Evolutionary conservation across 2,113 vertebrate species (phyloP).

Genomic region (Atractosteus spatula): DNA sequence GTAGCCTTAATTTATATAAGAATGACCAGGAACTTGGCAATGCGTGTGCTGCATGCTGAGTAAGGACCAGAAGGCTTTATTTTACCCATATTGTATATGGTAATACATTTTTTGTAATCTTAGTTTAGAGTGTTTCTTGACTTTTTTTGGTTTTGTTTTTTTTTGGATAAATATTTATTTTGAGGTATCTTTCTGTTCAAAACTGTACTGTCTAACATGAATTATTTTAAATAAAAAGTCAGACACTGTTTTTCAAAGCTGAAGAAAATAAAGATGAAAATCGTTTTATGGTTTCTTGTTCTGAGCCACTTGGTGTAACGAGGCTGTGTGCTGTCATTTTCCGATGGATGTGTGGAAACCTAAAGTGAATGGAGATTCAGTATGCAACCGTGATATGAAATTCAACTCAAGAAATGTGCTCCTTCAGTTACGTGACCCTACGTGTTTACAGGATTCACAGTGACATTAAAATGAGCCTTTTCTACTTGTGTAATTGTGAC

Average conservation of each 20-base stretch:
- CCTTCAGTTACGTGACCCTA: too few species aligned
- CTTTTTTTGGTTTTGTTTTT: conserved; percentile 22
- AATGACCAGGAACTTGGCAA: conserved; percentile 15
- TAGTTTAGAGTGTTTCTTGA: conserved; percentile 30
- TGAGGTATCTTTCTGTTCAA: conserved; percentile 38
- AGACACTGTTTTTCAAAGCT: conserved; percentile 17
- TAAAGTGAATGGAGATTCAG: too few species aligned
- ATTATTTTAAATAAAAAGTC: conserved; percentile 8
- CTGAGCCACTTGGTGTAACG: neutral
- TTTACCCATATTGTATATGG: conserved; percentile 69
- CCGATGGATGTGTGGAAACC: too few species aligned
- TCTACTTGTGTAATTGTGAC: too few species aligned
- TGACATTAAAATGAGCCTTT: too few species aligned
- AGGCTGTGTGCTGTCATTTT: too few species aligned
- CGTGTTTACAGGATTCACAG: too few species aligned
- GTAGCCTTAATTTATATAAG: conserved; percentile 54
- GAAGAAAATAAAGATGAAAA: conserved; percentile 24
- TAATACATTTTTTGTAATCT: conserved; percentile 66
- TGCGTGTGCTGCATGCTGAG: neutral
- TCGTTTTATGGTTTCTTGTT: conserved; percentile 16
- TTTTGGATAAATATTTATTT: conserved; percentile 39
- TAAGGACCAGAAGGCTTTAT: conserved; percentile 63
- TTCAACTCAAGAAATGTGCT: too few species aligned
- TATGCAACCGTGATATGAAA: too few species aligned
- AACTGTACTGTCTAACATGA: conserved; percentile 54